Conservation (phyloP, 92 coral and sea anemone species). For the Siderastrea radians region DNA sequence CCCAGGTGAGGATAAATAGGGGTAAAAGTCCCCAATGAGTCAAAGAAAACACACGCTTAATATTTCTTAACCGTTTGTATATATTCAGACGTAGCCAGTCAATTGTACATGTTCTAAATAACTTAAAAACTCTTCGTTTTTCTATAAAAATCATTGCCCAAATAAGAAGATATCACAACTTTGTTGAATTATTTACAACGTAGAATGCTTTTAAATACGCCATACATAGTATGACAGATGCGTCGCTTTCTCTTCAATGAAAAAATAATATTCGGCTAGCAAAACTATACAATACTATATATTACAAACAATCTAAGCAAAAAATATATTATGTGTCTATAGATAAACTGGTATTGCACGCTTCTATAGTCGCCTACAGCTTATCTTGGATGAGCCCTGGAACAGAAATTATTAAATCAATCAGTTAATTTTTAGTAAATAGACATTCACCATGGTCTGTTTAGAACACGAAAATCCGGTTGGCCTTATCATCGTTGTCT, state of each 20-base stretch:
- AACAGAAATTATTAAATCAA: not conserved
- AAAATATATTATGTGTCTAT: constrained; percentile 40
- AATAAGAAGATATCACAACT: constrained; percentile 18
- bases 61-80: constrained; percentile 7
- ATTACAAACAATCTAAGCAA: constrained; percentile 30
- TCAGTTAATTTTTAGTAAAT: not conserved
- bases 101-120: constrained; percentile 9
- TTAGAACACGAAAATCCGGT: too few species aligned
- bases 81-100: not conserved
- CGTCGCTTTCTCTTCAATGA: constrained; percentile 15
- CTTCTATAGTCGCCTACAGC: constrained; percentile 33
- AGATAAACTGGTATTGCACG: not conserved
- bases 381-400: constrained; percentile 50
- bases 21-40: not conserved
- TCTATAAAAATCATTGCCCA: constrained; percentile 14
- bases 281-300: constrained; percentile 10
- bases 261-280: constrained; percentile 21
- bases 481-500: too few species aligned
- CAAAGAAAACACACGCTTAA: not conserved
- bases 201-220: constrained; percentile 34
- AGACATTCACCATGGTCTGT: too few species aligned
- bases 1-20: too few species aligned
- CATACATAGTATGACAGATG: constrained; percentile 43
- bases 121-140: constrained; percentile 2
- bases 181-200: constrained; percentile 34